Base-by-base conservation (phyloP, 2,888 invertebrate species). In the Lycia hirtaria region DNA sequence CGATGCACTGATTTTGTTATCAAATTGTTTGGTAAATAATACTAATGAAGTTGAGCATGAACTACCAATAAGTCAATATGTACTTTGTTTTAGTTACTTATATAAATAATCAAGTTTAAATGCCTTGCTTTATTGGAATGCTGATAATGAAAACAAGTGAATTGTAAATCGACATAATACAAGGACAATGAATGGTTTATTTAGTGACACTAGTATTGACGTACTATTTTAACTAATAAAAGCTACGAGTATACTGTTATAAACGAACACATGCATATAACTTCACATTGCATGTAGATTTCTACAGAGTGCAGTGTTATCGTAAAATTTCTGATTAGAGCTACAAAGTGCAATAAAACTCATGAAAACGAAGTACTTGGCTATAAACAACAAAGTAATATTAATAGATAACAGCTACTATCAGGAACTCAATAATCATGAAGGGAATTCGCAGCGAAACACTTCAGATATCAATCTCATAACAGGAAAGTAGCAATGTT, bases 391-490 rank as follows among this genome's bases (percentile, higher is more conserved):
- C 45, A 45, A 10, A 22, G 22, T 33, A 33, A 33, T 12, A 22
- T 7, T 1, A 19, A 12, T 14, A 35, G 47, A 33, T 47, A 24
- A 35, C 10, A 2, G 5, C 14, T 1, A 22, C 10, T 47, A 47
- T 47, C 33, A 37, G 33, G 15, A 35, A 35, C 47, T 47, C 17
- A 35, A 47, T 47, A 7, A 35, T 45, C 22, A 35, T 15, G n/a
- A 7, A 44, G 30, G 24, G 37, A 35, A 35, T 47, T 35, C 15
- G 26, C 26, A 14, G 30, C 7, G 28, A 7, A 7, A 7, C 22
- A 37, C 47, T 47, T 35, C 15, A 47, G 35, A 47, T 37, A 47
- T 6, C 30, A 30, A 20, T 44, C n/a, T 41, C 41, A 41, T 28
- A 26, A n/a, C 41, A 41, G 41, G 41, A 41, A 28, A 41, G 24